Evolutionary conservation across 1,140 invertebrate species (phyloP), one percentile per base, ranked within the genome.

Genomic region (Dendrolimus punctatus): DNA sequence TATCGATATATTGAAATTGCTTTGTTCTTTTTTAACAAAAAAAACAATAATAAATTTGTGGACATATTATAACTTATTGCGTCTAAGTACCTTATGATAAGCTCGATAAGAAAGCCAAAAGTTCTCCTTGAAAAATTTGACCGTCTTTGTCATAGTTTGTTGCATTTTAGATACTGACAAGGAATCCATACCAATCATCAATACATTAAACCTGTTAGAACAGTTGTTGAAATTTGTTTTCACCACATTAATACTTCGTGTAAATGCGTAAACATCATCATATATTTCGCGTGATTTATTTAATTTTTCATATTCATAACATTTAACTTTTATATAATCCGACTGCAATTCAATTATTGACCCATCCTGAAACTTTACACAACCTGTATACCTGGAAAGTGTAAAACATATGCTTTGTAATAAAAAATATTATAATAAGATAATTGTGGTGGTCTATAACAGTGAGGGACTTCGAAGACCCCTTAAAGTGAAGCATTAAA

Each of bases 121-220:
- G 72, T 91, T 89, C 7, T 90, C 87, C 46, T 89, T 88, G 8
- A 97, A 80, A 72, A 91, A 92, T 36, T 85, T 74, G 1, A 90
- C 83, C 0, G 95, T 95, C 69, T 89, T 89, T 3, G 93, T 92
- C 92, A 97, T 92, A 8, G 93, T 91, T 40, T 95, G 90, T 39
- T 91, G 89, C 40, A 95, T 89, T 74, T 96, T 95, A 5, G 94
- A 84, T 50, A 94, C 87, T 0, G 95, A 96, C 45, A 96, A 92
- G 47, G 94, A 95, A 73, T 97, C 95, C 49, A 96, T 91, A 36
- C 95, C 95, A 2, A 97, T 71, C 58, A 95, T 87, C 1, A 96
- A 78, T 4, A 98, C 90, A 71, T 90, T 93, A 43, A 91, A 80
- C 63, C 75, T 72, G 1, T 60, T 52, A 45, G 71, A 62, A 40